Evolutionary conservation across 2,797 vertebrate species (phyloP), one percentile per base, ranked within the genome.

Genomic region (Toxotes lorentzi): DNA sequence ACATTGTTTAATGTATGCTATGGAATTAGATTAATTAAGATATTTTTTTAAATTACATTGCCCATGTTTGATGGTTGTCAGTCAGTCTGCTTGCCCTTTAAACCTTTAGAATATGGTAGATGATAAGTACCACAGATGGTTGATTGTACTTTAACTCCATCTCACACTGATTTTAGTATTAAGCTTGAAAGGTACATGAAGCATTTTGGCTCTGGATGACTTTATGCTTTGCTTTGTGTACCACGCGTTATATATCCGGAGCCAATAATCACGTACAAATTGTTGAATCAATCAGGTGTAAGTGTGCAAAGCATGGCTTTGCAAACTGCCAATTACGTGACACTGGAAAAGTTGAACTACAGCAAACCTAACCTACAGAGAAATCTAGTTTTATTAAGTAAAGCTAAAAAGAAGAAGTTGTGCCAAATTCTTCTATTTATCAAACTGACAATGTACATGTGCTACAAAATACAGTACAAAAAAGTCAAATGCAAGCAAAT

Each of bases 281-380:
- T 38, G 17, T 19, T 70, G 9, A 64, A 58, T 71, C 11, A 56
- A 24, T 62, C 13, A 47, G 56, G 17, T 57, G 14, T 35, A 60
- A 35, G 8, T 21, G 23, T 53, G 35, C 8, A 68, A 24, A 30
- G 27, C 27, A 30, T 30, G 27, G 27, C 27, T 30, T 30, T 30
- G 27, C n/a, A n/a, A n/a, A n/a, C n/a, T n/a, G n/a, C n/a, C n/a
- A n/a, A n/a, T n/a, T n/a, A n/a, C n/a, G n/a, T n/a, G n/a, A n/a
- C n/a, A n/a, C n/a, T n/a, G n/a, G n/a, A n/a, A n/a, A n/a, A n/a
- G 32, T 34, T 34, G 32, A 34, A 34, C 32, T 34, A 34, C 32
- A 34, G 32, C 32, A 34, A 34, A 34, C 3, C 32, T 34, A 34
- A 3, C 32, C 32, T 34, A 34, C n/a, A n/a, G 35, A 38, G 35